Conservation (phyloP, 2,888 invertebrate species). For the Brachylomia viminalis region DNA sequence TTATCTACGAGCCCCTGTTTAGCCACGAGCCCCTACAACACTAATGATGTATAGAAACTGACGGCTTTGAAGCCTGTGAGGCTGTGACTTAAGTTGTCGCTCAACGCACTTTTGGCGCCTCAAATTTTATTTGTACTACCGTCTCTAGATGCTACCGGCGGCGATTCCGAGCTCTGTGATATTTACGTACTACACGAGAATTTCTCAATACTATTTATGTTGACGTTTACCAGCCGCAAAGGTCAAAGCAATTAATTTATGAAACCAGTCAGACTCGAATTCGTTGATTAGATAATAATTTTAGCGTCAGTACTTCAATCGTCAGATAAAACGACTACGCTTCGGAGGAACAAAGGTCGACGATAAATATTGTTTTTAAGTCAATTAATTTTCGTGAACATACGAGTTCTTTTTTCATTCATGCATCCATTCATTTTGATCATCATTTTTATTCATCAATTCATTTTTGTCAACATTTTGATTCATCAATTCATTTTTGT, state of each 20-base stretch:
- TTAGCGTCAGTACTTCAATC: slow-evolving; percentile 15
- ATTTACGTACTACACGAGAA: not conserved
- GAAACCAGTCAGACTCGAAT: slow-evolving; percentile 40
- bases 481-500: too few species aligned
- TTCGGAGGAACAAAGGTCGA: slow-evolving; percentile 29
- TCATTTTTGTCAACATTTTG: too few species aligned
- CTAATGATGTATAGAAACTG: not conserved
- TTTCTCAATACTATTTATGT: slow-evolving; percentile 14
- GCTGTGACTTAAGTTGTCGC: not conserved
- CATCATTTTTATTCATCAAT: too few species aligned
- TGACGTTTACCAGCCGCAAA: slow-evolving; percentile 33
- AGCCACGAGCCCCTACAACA: not conserved
- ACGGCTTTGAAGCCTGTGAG: not conserved
- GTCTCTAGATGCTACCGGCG: not conserved
- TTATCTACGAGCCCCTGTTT: too few species aligned
- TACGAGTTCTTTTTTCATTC: too few species aligned
- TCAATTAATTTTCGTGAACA: too few species aligned
- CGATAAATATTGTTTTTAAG: slow-evolving; percentile 37
- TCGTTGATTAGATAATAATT: slow-evolving; percentile 53
- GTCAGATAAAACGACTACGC: slow-evolving; percentile 7
- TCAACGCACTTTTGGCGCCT: not conserved
- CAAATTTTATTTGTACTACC: not conserved
- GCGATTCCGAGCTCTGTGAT: not conserved
- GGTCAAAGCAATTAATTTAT: slow-evolving; percentile 55
- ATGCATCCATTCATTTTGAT: slow-evolving; percentile 22